Evolutionary conservation across 2,797 vertebrate genomes (phyloP), one percentile per base, ranked within the genome.

Genomic region (Phrynocephalus forsythii): DNA sequence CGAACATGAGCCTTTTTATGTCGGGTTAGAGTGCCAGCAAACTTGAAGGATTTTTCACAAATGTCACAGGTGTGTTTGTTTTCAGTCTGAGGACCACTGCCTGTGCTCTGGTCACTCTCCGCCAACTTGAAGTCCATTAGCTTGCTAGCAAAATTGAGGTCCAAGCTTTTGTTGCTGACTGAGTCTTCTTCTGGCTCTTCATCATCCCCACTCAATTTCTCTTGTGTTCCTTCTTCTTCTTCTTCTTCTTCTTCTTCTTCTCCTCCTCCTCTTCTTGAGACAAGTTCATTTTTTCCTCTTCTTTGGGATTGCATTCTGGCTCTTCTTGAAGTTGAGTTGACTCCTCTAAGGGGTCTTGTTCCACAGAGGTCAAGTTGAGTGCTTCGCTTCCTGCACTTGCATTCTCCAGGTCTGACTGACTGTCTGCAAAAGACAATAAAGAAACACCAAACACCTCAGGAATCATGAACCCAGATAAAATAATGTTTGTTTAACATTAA

Each of bases 31-130:
- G 98, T 99, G 81, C 98, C 97, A 50, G 97, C 96, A 79, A 98
- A 98, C 95, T 98, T 98, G 97, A 99, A 99, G 90, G 95, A 98
- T 96, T 99, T 99, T 79, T 96, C 98, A 84, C 99, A 99, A 80
- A 96, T 92, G 56, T 96, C 95, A 83, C 98, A 99, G 76, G 97
- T 94, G 73, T 98, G 98, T 97, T 95, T 97, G 96, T 89, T 93
- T 92, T 85, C 93, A 52, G 76, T 95, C 84, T 90, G 93, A 88
- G 93, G 84, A 24, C 93, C 67, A 89, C 89, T 92, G 48, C 90
- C 91, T 84, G 96, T 33, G 68, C 95, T 85, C 82, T 94, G 91
- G 79, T 95, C 95, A 52, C 94, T 96, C 92, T 97, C 96, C 1
- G 96, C 95, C 94, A 98, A 96, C 94, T 97, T 98, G 91, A 99